Percentiles rank a stretch among this genome's conserved stretches.
These are phyloP conservation scores for Sorex araneus DNA, from an alignment of 2,113 vertebrate species.

Conservation along the genomic window DNA sequence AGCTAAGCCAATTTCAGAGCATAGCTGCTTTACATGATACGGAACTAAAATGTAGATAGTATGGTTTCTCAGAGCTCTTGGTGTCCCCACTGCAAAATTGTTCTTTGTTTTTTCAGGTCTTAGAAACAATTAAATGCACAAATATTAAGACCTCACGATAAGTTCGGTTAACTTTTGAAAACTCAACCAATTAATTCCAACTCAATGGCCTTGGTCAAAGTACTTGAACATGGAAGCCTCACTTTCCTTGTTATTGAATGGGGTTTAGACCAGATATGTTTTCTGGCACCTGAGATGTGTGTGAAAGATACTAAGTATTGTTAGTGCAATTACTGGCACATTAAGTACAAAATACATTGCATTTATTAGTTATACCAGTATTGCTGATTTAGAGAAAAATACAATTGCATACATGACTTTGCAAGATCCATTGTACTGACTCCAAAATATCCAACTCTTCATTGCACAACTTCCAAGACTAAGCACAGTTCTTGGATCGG, in stretches of 20 bases:
- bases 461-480: neutral
- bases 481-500: neutral
- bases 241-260: neutral
- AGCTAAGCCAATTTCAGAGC: neutral
- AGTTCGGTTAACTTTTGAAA: constrained; percentile 21
- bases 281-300: neutral
- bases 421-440: neutral
- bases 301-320: neutral
- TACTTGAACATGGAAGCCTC: neutral
- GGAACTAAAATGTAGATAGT: neutral
- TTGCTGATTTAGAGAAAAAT: neutral
- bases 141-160: neutral
- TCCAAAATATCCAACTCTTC: neutral
- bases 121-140: constrained; percentile 9
- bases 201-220: neutral
- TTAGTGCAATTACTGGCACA: neutral
- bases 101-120: neutral
- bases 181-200: neutral
- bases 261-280: neutral
- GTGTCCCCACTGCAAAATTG: neutral
- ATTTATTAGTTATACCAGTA: constrained; percentile 13
- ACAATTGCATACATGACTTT: neutral
- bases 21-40: neutral
- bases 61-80: neutral
- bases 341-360: neutral